Base-by-base conservation (phyloP, 2,888 invertebrate genomes). In the Dendrolimus houi region DNA sequence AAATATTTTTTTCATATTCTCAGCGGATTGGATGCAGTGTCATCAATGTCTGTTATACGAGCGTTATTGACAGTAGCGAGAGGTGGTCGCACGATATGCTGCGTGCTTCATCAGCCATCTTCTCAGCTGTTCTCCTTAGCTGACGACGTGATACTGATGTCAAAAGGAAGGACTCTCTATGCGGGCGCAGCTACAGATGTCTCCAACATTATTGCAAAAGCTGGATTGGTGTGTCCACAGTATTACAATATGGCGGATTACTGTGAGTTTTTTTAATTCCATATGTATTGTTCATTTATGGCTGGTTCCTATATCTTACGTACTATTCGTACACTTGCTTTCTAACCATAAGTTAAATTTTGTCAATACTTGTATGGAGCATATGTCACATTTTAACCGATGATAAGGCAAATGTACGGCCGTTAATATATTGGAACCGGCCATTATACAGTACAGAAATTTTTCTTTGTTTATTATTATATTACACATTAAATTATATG, bases 231-330 rank as follows among this genome's bases (percentile, higher is more conserved):
- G 1, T 96, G 95, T 69, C 96, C 96, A 0, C 92, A 93, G 63
- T 96, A 94, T 81, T 96, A 96, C 80, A 96, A 96, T 72, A 93
- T 95, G 60, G 95, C 95, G 9, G 96, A 96, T 81, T 96, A 93
- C 73, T 93, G 95, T 95, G 81, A 89, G 87, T 82, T 55, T 55
- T 17, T 29, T 29, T 29, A 17, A 29, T 29, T 29, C 29, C 6
- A 29, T 29, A 29, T 29, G 3, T 29, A 29, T 6, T 29, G 29
- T 29, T 29, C 29, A 29, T 29, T 29, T 29, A 29, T 29, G 29
- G 29, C 29, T 6, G 6, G 29, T 29, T 29, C 29, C 29, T 29
- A 29, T 6, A 29, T 29, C 29, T 29, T 29, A 3, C 29, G 29
- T 29, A 29, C 29, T 6, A 29, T 29, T 29, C 29, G 6, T 29